Base-by-base conservation (phyloP, 2,113 vertebrate species). In the Dunckerocampus dactyliophorus region DNA sequence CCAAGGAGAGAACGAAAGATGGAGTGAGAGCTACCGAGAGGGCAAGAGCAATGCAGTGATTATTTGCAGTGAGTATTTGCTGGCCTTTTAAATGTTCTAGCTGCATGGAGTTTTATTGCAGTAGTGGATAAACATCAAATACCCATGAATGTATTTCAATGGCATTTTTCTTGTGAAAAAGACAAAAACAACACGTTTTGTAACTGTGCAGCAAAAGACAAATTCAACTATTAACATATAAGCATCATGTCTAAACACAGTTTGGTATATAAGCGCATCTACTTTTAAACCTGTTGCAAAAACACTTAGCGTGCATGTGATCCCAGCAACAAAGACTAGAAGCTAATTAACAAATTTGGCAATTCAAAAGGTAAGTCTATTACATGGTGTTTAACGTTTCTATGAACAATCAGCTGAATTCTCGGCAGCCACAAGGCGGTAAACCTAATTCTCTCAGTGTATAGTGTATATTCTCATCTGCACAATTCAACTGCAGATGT, bases 361-460 rank as follows among this genome's bases (percentile, higher is more conserved):
- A 73, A 64, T 69, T 74, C 69, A 45, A 56, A 61, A 69, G 72
- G 72, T 75, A 82, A 87, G 72, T 84, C 76, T 69, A 81, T 87
- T 80, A 78, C 71, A 76, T 79, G 63, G 72, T 78, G 62, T 74
- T 80, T 63, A 75, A 68, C 58, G 65, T 76, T 56, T 52, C 51
- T 46, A 17, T 70, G 76, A 73, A 77, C 46, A 75, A 80, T 62
- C 61, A 49, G 20, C 70, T 13, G 12, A 64, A 59, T 69, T 70
- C 15, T 17, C 20, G 16, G 28, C 56, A 74, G 80, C 72, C 76
- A 76, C 50, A n/a, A 72, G 31, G 70, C 67, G 45, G 59, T 16
- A 24, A 59, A 62, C 50, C 42, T 49, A 48, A 66, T 20, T 56
- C 51, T 67, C 31, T 12, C 3, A 15, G 49, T 57, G 59, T 51